Conservation (phyloP, 2,888 invertebrate genomes). For the Apamea sordens region DNA sequence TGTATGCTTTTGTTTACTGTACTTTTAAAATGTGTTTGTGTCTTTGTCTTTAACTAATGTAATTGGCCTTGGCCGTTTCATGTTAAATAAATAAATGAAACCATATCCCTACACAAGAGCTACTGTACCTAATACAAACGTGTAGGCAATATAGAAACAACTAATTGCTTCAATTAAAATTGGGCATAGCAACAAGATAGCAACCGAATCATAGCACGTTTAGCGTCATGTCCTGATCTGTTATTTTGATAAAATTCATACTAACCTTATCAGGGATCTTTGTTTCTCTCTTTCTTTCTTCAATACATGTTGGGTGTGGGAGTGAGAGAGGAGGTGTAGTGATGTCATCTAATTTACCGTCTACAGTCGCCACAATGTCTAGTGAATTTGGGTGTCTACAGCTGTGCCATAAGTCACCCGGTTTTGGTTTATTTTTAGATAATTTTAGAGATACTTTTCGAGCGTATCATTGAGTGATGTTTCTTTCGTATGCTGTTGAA, state of each 20-base stretch:
- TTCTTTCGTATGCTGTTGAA: neutral
- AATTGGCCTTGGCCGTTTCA: too few species aligned
- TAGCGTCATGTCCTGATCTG: slow-evolving; percentile 37
- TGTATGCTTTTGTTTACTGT: too few species aligned
- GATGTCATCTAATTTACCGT: slow-evolving; percentile 53
- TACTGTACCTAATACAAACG: neutral
- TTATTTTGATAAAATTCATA: slow-evolving; percentile 43
- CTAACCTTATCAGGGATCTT: slow-evolving; percentile 39
- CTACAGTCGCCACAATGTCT: slow-evolving; percentile 66
- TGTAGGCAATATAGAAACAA: slow-evolving; percentile 11
- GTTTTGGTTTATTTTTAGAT: slow-evolving; percentile 37
- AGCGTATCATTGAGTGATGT: neutral
- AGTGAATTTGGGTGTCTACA: slow-evolving; percentile 37
- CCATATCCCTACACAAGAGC: neutral
- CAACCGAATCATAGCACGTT: slow-evolving; percentile 24
- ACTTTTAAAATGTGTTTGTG: too few species aligned
- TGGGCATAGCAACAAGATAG: slow-evolving; percentile 40
- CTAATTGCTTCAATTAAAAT: slow-evolving; percentile 39
- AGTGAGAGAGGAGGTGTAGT: slow-evolving; percentile 35
- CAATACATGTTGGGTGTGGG: neutral
- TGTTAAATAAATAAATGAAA: neutral
- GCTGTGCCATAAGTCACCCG: slow-evolving; percentile 17
- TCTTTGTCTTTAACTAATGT: too few species aligned
- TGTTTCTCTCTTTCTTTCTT: slow-evolving; percentile 24
- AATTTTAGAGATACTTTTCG: neutral